These are phyloP conservation scores for Leptinotarsa undecemlineata DNA, from an alignment of 1,140 invertebrate genomes.

Conservation along the genomic window DNA sequence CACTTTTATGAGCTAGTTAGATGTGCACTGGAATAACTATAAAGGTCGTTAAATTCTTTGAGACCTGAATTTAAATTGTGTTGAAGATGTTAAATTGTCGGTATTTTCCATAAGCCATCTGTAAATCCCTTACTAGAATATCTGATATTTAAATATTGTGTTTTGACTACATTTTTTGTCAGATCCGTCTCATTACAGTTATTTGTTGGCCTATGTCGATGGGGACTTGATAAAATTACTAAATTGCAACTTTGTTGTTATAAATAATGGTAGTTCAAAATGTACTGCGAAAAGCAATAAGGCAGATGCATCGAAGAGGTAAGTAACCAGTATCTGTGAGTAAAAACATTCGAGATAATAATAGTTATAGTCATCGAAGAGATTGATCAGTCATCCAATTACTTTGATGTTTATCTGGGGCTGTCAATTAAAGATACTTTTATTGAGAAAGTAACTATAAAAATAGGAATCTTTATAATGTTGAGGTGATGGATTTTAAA, in stretches of 20 bases:
- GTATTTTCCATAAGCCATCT: not conserved
- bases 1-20: not conserved
- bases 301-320: too few species aligned
- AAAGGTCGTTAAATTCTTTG: not conserved
- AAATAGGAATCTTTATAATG: too few species aligned
- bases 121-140: not conserved
- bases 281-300: not conserved
- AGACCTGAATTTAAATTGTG: not conserved
- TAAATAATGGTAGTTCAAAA: not conserved
- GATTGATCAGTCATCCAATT: too few species aligned
- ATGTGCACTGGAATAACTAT: not conserved
- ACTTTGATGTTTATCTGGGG: too few species aligned
- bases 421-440: too few species aligned
- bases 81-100: slow-evolving; percentile 1
- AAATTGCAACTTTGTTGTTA: slow-evolving; percentile 1
- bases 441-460: too few species aligned
- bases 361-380: too few species aligned
- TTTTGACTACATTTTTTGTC: not conserved
- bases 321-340: too few species aligned
- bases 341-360: too few species aligned
- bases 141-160: not conserved
- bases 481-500: too few species aligned
- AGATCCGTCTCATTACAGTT: not conserved
- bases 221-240: not conserved
- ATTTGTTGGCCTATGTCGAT: not conserved